Evolutionary conservation across 2,888 invertebrate species (phyloP).

Genomic region (Sinodicranocentrus sp.): DNA sequence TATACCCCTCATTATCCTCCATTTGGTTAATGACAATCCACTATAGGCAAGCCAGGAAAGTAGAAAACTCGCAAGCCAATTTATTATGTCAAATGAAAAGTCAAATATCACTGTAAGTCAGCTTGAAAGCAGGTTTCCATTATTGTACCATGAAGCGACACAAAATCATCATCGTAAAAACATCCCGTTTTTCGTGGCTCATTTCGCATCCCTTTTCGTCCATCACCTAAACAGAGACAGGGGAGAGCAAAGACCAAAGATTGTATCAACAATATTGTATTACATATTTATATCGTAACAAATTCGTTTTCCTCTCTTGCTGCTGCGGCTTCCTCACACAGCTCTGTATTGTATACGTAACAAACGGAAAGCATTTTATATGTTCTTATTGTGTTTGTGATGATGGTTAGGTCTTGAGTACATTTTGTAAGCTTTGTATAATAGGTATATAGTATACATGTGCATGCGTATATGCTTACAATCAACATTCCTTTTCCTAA

Average conservation of each 20-base stretch:
- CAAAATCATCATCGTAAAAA: background rate
- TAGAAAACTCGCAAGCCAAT: constrained; percentile 37
- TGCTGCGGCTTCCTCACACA: constrained; percentile 51
- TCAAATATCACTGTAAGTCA: constrained; percentile 29
- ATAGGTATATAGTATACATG: background rate
- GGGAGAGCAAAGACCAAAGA: constrained; percentile 6
- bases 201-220: background rate
- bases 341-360: background rate
- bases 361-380: background rate
- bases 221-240: constrained; percentile 5
- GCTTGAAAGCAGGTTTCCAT: constrained; percentile 61
- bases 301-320: constrained; percentile 41
- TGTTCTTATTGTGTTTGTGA: too few relatives aligned
- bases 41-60: background rate
- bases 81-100: constrained; percentile 58
- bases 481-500: constrained; percentile 1
- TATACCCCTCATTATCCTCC: constrained; percentile 6
- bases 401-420: too few relatives aligned
- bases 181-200: constrained; percentile 4
- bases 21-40: constrained; percentile 35
- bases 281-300: constrained; percentile 50
- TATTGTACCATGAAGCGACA: background rate
- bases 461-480: background rate
- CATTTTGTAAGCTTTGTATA: too few relatives aligned
- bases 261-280: constrained; percentile 24